A percentile compares a stretch with the other conserved stretches of the same genome.
These are phyloP conservation scores for Rhizomys pruinosus DNA, from an alignment of 2,113 vertebrate genomes.

Conservation along the genomic window DNA sequence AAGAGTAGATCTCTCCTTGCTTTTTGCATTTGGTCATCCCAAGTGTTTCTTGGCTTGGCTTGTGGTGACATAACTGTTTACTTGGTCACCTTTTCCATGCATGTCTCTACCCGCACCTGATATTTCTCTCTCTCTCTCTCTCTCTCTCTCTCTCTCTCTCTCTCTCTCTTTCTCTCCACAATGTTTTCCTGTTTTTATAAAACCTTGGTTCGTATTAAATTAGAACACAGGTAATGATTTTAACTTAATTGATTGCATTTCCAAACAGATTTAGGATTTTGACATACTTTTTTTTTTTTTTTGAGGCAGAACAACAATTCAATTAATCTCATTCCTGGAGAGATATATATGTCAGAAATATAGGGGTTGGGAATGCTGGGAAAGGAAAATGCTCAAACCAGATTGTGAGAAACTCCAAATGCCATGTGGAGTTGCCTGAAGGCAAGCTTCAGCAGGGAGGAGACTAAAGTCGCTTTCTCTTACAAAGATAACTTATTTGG, in stretches of 20 bases:
- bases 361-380: background rate
- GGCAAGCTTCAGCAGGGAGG: background rate
- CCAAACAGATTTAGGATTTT: background rate
- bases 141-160: too few species aligned
- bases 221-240: background rate
- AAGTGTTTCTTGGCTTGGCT: rapidly evolving
- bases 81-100: background rate
- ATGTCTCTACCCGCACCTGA: background rate
- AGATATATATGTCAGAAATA: background rate
- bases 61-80: rapidly evolving
- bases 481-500: background rate
- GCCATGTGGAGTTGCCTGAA: background rate
- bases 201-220: too few species aligned
- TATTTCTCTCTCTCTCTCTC: background rate
- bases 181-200: background rate
- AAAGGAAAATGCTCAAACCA: background rate
- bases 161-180: background rate
- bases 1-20: background rate
- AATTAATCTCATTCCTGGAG: background rate
- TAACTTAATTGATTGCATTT: background rate
- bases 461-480: background rate
- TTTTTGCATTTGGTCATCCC: rapidly evolving
- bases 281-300: background rate
- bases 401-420: background rate
- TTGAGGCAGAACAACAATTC: background rate